Evolutionary conservation across 2,797 vertebrate species (phyloP).

Genomic region (Lacerta bilineata): DNA sequence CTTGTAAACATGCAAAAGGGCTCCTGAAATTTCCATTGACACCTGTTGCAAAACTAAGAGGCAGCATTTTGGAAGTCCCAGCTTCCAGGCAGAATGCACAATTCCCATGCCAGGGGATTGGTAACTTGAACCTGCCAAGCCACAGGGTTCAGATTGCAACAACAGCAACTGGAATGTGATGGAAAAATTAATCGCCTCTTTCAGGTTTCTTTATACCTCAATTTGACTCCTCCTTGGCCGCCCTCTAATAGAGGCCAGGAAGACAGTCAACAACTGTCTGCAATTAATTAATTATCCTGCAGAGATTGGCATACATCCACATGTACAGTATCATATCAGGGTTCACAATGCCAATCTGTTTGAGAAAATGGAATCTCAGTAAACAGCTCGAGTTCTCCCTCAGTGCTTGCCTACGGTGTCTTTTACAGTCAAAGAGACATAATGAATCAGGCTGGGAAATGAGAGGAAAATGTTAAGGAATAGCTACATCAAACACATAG

Average conservation of each 20-base stretch:
- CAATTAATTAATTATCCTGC: background rate
- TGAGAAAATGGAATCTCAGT: background rate
- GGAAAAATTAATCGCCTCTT: conserved; percentile 2
- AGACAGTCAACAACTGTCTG: conserved; percentile 29
- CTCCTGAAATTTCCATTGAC: conserved; percentile 34
- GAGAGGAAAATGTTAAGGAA: background rate
- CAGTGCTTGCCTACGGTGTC: background rate
- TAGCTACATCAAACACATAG: background rate
- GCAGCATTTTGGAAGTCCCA: conserved; percentile 64
- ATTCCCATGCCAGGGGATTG: background rate
- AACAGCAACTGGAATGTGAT: background rate
- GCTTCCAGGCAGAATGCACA: conserved; percentile 32
- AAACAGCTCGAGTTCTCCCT: background rate
- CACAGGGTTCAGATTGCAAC: conserved; percentile 32
- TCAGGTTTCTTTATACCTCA: conserved; percentile 45
- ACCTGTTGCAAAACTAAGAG: conserved; percentile 60
- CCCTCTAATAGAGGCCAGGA: conserved; percentile 50
- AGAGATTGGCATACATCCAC: background rate
- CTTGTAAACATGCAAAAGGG: conserved; percentile 27
- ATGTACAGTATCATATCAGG: background rate
- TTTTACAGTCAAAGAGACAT: background rate
- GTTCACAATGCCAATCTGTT: background rate
- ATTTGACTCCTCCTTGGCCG: conserved; percentile 52
- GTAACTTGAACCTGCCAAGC: conserved; percentile 32
- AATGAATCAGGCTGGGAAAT: background rate